These are phyloP conservation scores for Crotalus tigris DNA, from an alignment of 2,113 vertebrate genomes.

Conservation along the genomic window DNA sequence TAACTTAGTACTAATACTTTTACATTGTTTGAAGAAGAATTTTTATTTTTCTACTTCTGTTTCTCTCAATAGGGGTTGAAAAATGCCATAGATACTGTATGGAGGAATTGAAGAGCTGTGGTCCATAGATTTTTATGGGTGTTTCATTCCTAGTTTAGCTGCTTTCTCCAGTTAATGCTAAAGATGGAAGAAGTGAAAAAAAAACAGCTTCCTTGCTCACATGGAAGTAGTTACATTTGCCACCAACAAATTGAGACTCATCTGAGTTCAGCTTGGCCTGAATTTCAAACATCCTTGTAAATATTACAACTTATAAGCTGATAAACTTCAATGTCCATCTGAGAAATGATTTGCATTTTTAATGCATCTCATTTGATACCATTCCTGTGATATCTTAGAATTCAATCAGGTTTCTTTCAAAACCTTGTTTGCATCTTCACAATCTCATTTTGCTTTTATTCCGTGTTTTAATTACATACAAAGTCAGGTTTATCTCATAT, in stretches of 20 bases:
- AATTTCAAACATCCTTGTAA: neutral
- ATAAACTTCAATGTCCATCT: constrained; percentile 6
- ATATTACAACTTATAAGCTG: constrained; percentile 36
- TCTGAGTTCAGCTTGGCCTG: neutral
- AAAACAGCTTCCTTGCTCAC: neutral
- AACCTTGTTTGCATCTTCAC: constrained; percentile 21
- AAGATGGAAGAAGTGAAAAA: neutral
- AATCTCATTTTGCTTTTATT: constrained; percentile 44
- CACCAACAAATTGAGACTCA: neutral
- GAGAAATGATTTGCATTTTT: neutral
- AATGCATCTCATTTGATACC: constrained; percentile 28
- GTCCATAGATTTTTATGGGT: neutral
- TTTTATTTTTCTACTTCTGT: neutral
- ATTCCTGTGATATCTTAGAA: constrained; percentile 24
- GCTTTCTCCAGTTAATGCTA: neutral
- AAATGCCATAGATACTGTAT: neutral
- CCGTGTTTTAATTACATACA: constrained; percentile 56
- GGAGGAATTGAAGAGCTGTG: neutral
- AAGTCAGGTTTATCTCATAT: constrained; percentile 53
- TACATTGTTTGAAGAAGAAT: neutral
- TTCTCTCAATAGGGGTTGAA: neutral
- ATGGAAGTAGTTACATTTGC: neutral
- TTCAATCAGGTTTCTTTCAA: constrained; percentile 34
- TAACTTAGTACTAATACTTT: neutral
- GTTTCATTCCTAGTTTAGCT: neutral